Evolutionary conservation across 1,140 invertebrate species (phyloP), one percentile per base, ranked within the genome.

Genomic region (Saccostrea glomerata): DNA sequence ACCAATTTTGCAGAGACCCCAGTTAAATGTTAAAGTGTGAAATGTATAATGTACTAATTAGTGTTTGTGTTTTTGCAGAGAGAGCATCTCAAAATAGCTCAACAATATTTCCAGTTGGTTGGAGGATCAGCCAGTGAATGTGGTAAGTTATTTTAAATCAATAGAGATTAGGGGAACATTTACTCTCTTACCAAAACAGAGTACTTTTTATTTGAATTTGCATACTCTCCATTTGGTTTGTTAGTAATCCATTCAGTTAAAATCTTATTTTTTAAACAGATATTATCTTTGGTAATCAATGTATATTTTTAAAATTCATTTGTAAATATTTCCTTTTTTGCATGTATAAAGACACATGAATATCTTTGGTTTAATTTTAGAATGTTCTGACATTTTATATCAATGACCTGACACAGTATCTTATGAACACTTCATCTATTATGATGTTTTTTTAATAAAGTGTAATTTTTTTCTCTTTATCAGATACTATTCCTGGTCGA

Each of bases 61-160:
- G 20, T 66, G 0, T 66, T 30, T 77, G 15, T 77, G 90, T 70
- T 90, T 83, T 89, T 91, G 86, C 93, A 99, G 98, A 96, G 97
- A 90, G 98, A 99, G 91, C 97, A 98, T 93, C 96, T 99, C 85
- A 99, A 99, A 96, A 96, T 97, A 15, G 98, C 99, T 0, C 98
- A 99, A 92, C 98, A 99, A 94, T 99, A 98, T 94, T 99, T 99
- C 92, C 98, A 99, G 94, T 94, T 99, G 82, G 98, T 99, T 40
- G 99, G 99, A 77, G 98, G 98, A 90, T 99, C 98, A 55, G 97
- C 97, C 2, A 98, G 98, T 82, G 99, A 99, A 96, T 98, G 98
- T 94, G 98, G 99, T 95, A 93, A 88, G 66, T 6, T 47, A 47
- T 47, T 47, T 47, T 73, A 73, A 25, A 73, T 2, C 5, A 12